These are phyloP conservation scores for Otocyon megalotis DNA, from an alignment of 2,113 vertebrate species.

Conservation along the genomic window DNA sequence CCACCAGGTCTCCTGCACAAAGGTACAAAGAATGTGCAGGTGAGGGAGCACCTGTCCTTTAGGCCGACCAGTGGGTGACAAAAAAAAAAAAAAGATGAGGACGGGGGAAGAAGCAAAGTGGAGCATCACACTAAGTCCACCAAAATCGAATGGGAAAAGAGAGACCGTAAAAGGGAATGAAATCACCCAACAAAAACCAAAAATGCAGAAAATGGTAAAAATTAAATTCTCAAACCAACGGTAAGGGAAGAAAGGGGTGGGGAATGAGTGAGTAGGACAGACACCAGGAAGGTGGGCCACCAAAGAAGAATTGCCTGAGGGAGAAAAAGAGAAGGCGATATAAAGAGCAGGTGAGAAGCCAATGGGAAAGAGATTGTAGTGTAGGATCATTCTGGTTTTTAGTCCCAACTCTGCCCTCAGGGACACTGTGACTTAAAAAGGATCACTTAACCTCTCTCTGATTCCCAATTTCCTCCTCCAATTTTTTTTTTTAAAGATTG, in stretches of 20 bases:
- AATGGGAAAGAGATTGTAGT: neutral
- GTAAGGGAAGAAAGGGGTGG: neutral
- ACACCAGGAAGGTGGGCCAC: neutral
- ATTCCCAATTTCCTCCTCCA: neutral
- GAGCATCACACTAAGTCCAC: neutral
- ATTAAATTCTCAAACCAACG: neutral
- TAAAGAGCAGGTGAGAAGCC: neutral
- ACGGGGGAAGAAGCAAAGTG: neutral
- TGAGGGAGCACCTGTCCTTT: neutral
- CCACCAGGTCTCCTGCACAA: neutral
- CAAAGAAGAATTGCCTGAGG: neutral
- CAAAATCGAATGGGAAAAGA: neutral
- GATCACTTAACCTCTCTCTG: neutral
- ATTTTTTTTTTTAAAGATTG: neutral
- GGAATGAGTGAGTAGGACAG: too few relatives aligned
- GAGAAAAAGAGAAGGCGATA: neutral
- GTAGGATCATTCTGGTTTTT: neutral
- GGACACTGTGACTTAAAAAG: neutral
- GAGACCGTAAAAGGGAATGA: neutral
- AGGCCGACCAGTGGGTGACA: neutral
- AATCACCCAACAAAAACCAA: neutral
- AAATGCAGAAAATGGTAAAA: neutral
- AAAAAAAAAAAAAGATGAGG: neutral
- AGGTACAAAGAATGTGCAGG: fast-evolving
- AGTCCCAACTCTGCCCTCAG: neutral